A percentile compares a stretch with the other conserved stretches of the same genome.
Conservation (phyloP, 2,888 invertebrate species). For the Synergus itoensis region DNA sequence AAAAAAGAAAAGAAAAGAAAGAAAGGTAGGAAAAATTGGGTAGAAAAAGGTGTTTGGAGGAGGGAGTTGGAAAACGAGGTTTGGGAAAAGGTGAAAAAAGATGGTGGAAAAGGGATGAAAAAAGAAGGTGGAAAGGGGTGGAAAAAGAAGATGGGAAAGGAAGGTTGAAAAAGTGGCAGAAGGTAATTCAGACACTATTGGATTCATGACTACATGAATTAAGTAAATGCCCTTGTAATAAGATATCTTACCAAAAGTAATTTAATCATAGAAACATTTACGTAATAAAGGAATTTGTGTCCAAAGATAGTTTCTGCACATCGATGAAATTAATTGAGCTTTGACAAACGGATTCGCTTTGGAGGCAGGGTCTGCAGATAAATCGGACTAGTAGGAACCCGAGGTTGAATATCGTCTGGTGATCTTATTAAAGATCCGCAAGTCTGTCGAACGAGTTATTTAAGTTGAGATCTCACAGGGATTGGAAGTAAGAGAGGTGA, state of each 20-base stretch:
- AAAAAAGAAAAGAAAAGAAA: no score
- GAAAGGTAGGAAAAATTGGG: no score
- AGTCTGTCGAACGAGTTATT: conserved; percentile 68
- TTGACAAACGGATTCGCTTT: conserved; percentile 60
- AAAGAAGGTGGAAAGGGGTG: no score
- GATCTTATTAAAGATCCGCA: conserved; percentile 71
- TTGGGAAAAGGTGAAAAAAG: no score
- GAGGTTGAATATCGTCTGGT: conserved; percentile 63
- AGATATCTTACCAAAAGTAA: conserved; percentile 5
- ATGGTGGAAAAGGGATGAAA: no score
- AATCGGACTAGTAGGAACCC: conserved; percentile 63
- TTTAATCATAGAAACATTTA: conserved; percentile 7
- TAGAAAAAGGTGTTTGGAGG: no score
- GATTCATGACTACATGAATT: neutral
- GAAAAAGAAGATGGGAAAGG: no score
- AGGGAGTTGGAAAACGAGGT: no score
- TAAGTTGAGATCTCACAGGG: conserved; percentile 62
- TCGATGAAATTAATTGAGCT: conserved; percentile 67
- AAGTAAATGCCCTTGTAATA: neutral
- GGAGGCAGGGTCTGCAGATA: conserved; percentile 55
- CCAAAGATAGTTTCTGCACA: conserved; percentile 7
- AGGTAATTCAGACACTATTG: neutral
- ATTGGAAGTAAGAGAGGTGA: conserved; percentile 47
- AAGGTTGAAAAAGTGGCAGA: no score
- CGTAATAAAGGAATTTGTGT: neutral